phyloP scores from a whole-genome alignment of 2,113 vertebrate species.

The Cisticola juncidis region DNA sequence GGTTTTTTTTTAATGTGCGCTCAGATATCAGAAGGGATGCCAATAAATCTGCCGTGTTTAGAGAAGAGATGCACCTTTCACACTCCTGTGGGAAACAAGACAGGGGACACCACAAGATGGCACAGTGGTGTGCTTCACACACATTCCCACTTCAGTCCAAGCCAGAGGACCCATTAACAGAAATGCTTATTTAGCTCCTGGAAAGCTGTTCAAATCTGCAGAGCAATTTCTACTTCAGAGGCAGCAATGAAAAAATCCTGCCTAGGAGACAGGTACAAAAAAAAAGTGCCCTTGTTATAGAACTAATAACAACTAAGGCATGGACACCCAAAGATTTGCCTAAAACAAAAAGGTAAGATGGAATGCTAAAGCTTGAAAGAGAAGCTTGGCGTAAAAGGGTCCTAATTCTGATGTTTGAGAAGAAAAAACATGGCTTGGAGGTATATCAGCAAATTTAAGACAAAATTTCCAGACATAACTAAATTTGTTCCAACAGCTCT shows the following conservation, averaged over 20 bases:
- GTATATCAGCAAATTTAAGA: background rate
- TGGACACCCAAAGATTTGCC: background rate
- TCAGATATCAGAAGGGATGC: background rate
- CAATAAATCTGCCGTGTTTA: background rate
- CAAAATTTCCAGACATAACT: background rate
- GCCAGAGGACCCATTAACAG: background rate
- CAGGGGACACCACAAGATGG: conserved; percentile 49
- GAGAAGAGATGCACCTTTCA: background rate
- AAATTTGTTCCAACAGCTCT: background rate
- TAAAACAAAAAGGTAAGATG: background rate
- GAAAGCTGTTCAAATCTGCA: background rate
- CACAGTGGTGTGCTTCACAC: background rate
- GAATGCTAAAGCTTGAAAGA: background rate
- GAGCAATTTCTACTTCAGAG: background rate
- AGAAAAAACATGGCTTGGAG: background rate
- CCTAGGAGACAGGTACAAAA: background rate
- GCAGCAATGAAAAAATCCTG: background rate
- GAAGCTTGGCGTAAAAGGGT: background rate
- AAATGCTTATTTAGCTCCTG: background rate
- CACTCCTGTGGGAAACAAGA: background rate
- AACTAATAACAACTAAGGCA: background rate
- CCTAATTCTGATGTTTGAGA: background rate
- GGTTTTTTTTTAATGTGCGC: background rate
- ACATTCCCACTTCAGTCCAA: background rate
- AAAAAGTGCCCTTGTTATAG: background rate